Conservation (phyloP, 1,140 invertebrate species). For the Hermetia illucens region DNA sequence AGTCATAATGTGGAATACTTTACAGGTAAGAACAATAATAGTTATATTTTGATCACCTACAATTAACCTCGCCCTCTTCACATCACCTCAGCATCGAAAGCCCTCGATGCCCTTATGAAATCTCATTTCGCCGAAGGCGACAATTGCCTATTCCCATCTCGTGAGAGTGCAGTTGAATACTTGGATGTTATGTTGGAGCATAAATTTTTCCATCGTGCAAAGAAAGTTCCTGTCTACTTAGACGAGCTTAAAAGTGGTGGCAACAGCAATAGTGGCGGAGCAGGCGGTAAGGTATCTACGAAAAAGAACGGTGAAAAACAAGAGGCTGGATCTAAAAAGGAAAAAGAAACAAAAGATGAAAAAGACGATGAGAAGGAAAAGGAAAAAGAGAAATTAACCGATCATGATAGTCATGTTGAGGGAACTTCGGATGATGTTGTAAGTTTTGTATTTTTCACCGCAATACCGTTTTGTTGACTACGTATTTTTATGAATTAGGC, state of each 20-base stretch:
- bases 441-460: too few relatives aligned
- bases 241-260: conserved; percentile 53
- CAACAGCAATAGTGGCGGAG: too few relatives aligned
- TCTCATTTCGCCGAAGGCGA: conserved; percentile 81
- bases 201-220: conserved; percentile 90
- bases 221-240: conserved; percentile 68
- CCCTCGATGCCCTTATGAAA: conserved; percentile 78
- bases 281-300: conserved; percentile 33
- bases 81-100: conserved; percentile 52
- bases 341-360: conserved; percentile 19
- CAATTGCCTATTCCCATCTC: conserved; percentile 63
- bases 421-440: conserved; percentile 14
- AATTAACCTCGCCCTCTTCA: not conserved
- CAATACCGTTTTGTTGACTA: too few relatives aligned
- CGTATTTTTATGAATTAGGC: too few relatives aligned
- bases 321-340: conserved; percentile 36
- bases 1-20: conserved; percentile 96
- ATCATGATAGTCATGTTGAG: conserved; percentile 26
- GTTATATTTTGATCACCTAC: not conserved
- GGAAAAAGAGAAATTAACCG: conserved; percentile 41
- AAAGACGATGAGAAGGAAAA: conserved; percentile 31
- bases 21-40: conserved; percentile 50
- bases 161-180: conserved; percentile 66
- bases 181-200: conserved; percentile 76
- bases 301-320: conserved; percentile 50